Conservation (phyloP, 2,113 vertebrate species). For the Numenius arquata region DNA sequence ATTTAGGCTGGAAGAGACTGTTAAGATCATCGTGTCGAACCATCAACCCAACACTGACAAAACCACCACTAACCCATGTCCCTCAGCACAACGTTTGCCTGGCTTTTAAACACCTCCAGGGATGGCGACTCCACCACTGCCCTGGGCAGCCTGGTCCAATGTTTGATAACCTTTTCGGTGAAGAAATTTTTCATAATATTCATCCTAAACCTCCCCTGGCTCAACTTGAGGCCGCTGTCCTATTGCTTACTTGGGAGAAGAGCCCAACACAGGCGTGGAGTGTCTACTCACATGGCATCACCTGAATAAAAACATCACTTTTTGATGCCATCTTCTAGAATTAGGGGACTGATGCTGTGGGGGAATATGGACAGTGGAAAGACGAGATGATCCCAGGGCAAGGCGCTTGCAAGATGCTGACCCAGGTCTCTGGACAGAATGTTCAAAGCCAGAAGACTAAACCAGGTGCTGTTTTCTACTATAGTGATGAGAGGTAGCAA, state of each 20-base stretch:
- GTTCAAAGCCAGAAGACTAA: not conserved
- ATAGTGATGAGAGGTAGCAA: not conserved
- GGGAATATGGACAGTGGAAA: not conserved
- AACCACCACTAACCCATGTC: not conserved
- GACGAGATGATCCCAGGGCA: not conserved
- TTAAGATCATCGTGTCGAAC: not conserved
- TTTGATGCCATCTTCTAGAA: not conserved
- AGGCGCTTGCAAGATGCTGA: not conserved
- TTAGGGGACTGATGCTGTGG: rapidly evolving
- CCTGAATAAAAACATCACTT: not conserved
- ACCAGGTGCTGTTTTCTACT: not conserved
- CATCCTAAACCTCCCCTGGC: not conserved
- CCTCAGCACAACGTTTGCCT: not conserved
- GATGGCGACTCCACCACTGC: not conserved
- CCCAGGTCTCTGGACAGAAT: not conserved
- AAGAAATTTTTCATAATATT: not conserved
- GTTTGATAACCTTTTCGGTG: not conserved
- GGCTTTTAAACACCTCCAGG: not conserved
- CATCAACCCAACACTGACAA: not conserved
- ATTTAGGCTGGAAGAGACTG: not conserved
- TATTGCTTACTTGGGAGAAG: not conserved
- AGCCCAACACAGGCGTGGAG: not conserved
- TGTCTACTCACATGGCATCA: not conserved
- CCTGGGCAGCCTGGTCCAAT: not conserved
- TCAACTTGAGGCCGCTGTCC: not conserved